Base-by-base conservation (phyloP, 2,113 vertebrate species). In the Ranitomeya variabilis region DNA sequence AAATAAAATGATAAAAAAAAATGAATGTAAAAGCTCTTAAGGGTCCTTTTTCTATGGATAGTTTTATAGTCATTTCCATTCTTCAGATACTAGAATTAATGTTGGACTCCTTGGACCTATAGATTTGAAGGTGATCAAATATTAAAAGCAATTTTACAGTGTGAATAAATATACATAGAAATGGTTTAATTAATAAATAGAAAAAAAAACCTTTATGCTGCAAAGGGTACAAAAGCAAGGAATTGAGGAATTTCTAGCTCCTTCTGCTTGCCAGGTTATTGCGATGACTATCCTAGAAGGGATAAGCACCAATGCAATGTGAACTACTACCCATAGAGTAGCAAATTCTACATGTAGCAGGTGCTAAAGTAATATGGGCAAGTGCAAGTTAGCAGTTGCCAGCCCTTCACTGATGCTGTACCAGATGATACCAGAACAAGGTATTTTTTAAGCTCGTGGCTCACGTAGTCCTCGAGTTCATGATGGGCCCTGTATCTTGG, bases 1-100 rank as follows among this genome's bases (percentile, higher is more conserved):
- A 97, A 96, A 96, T 96, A 97, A 98, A 99, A 97, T 73, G 90
- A 95, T 95, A 95, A 96, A 96, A 96, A 96, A 86, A 96, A 92
- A 95, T 94, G 95, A 95, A 93, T 91, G 95, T 95, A 95, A 96
- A 94, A 93, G 95, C 95, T 95, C 94, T 96, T 94, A 94, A 95
- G 92, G 94, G 94, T 81, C 80, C 67, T 62, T 88, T 88, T 84
- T 89, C 59, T 89, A 89, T 77, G 31, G 62, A 80, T 84, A 78
- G 71, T 78, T 89, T 84, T 78, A 74, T 84, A 78, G 87, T 76
- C 57, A 57, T 73, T 71, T 79, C 37, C 69, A 73, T 81, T 74
- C 79, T 60, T 45, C 26, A 73, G 69, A 81, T 21, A 23, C 79
- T 81, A 60, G 57, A 51, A 21, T 62, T 52, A 52, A 64, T 67